Evolutionary conservation across 2,113 vertebrate species (phyloP).

Genomic region (Trichechus manatus): DNA sequence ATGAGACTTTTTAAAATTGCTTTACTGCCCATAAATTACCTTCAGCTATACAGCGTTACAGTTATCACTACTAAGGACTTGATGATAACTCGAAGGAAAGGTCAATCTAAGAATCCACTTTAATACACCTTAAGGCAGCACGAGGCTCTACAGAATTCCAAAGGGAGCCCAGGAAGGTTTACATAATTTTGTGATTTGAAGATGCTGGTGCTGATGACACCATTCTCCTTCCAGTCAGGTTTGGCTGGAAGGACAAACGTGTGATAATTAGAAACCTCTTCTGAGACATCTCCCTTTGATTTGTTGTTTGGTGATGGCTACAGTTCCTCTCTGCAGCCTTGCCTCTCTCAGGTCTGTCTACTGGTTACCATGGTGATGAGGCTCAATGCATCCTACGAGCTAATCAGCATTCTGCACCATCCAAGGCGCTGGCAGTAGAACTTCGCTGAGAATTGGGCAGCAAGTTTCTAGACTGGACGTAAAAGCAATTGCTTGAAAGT

Average conservation of each 20-base stretch:
- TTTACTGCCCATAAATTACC: constrained; percentile 60
- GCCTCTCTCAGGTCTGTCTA: constrained; percentile 66
- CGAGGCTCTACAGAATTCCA: constrained; percentile 19
- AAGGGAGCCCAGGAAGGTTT: constrained; percentile 8
- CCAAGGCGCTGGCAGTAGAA: constrained; percentile 61
- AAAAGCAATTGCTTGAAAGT: constrained; percentile 70
- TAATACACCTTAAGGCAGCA: constrained; percentile 48
- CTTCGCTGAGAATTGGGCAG: constrained; percentile 67
- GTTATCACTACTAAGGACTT: constrained; percentile 63
- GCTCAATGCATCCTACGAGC: constrained; percentile 35
- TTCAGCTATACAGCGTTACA: constrained; percentile 60
- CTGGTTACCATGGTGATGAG: constrained; percentile 79
- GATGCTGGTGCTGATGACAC: not conserved
- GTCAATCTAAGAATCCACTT: constrained; percentile 74
- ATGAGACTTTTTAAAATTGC: constrained; percentile 61
- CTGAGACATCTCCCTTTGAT: constrained; percentile 74
- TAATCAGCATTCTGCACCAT: constrained; percentile 76
- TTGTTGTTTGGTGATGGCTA: constrained; percentile 69
- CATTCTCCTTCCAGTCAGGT: not conserved
- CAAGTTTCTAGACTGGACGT: constrained; percentile 65
- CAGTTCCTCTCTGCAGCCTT: constrained; percentile 59
- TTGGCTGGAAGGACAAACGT: constrained; percentile 67
- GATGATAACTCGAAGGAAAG: constrained; percentile 71
- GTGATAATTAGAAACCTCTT: constrained; percentile 77
- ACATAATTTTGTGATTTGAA: constrained; percentile 43